Evolutionary conservation across 1,140 invertebrate genomes (phyloP), one percentile per base, ranked within the genome.

Genomic region (Diabrotica virgifera): DNA sequence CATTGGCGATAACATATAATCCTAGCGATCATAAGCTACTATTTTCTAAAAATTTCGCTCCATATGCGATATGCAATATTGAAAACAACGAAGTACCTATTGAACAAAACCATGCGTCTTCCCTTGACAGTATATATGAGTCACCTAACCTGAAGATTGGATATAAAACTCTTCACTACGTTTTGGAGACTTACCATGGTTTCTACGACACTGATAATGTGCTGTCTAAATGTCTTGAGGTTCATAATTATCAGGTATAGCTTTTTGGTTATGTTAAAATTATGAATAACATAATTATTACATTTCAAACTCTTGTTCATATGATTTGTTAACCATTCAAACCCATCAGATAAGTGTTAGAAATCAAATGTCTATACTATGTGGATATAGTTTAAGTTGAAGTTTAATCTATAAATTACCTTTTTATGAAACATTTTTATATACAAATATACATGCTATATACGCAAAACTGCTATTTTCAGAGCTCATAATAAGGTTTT

Each of bases 161-260:
- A 6, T 70, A 72, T 11, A 77, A 74, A 58, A 79, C 79, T 6
- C 63, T 82, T 37, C 80, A 82, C 67, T 80, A 74, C 63, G 73
- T 73, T 12, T 63, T 81, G 36, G 73, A 80, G 67, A 71, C 67
- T 5, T 81, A 79, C 67, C 65, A 75, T 54, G 76, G 74, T 5
- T 74, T 74, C 62, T 81, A 79, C 65, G 79, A 81, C 63, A 67
- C 74, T 5, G 74, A 76, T 53, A 71, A 72, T 59, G 64, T 81
- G 13, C 51, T 78, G 6, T 69, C 69, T 6, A 76, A 77, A 67
- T 80, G 80, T 69, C 59, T 80, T 9, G 75, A 80, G 53, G 59
- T 74, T 11, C 72, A 77, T 56, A 81, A 82, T 69, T 77, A 75
- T 51, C 80, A 46, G 40, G 40, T 46, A 46, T n/a, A 46, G 40